Base-by-base conservation (phyloP, 2,888 invertebrate genomes). In the Chelonus formosanus region DNA sequence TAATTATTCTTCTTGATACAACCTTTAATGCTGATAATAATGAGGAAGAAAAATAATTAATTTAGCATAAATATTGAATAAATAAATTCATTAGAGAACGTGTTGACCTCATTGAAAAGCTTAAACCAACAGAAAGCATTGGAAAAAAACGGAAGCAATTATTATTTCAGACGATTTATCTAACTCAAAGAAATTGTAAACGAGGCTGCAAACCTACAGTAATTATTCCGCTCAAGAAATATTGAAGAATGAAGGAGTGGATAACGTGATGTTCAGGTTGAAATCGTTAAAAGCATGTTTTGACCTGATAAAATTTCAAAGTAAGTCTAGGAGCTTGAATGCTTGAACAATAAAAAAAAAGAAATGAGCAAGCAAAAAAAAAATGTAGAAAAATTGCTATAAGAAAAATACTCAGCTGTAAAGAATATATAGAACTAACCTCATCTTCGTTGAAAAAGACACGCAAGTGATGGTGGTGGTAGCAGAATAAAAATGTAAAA, bases 401-500 rank as follows among this genome's bases (percentile, higher is more conserved):
- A 20, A 48, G 47, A 59, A 60, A 47, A 43, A 52, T 48, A 47
- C 45, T 44, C 43, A 48, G 47, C 40, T 50, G 32, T 54, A 31
- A 48, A 45, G 34, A 20, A 20, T 57, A 43, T 50, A 59, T 48
- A 48, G 32, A 58, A n/a, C 35, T 52, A 34, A 45, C 58, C 47
- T 53, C 45, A 45, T 53, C 50, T 45, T 7, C 50, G 52, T 48
- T 4, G 20, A 10, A 20, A 32, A 34, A 53, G 60, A 54, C 20
- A 20, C 10, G 43, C 43, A 45, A 32, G 54, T 48, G 55, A 47
- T 44, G 60, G 44, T 47, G 35, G 6, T 56, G 31, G 44, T 50
- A 54, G 62, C 64, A 43, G 36, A 40, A 67, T 65, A 65, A 63
- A 68, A 67, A 70, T 68, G 53, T 60, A 44, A 68, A 61, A 68